These are phyloP conservation scores for Dromiciops gliroides DNA, from an alignment of 2,113 vertebrate species.

Conservation along the genomic window DNA sequence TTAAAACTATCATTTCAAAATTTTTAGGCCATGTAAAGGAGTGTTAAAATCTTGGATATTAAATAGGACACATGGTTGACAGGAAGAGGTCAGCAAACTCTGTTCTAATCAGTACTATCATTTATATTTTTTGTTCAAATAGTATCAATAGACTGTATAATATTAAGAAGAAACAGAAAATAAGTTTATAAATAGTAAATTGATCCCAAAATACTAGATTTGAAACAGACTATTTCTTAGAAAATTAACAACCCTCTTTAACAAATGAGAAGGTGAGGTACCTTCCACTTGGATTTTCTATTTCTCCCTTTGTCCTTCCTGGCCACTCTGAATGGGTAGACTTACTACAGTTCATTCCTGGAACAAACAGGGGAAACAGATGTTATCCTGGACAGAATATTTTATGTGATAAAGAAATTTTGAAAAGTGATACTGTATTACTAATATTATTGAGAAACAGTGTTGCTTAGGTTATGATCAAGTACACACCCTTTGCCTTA, in stretches of 20 bases:
- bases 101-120: not conserved
- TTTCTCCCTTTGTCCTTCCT: not conserved
- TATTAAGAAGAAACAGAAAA: not conserved
- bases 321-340: not conserved
- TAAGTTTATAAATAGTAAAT: not conserved
- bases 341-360: not conserved
- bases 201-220: not conserved
- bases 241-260: constrained; percentile 60
- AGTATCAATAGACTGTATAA: not conserved
- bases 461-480: not conserved
- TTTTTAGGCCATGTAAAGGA: too few species aligned
- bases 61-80: too few species aligned
- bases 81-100: not conserved
- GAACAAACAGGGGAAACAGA: not conserved
- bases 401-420: not conserved
- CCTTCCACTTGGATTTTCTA: not conserved
- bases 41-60: too few species aligned
- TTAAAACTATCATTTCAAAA: too few species aligned
- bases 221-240: constrained; percentile 40
- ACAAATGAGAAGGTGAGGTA: constrained; percentile 41
- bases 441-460: not conserved
- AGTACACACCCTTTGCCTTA: not conserved
- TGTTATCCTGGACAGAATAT: not conserved
- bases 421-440: not conserved
- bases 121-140: not conserved